Evolutionary conservation across 2,797 vertebrate genomes (phyloP).

Genomic region (Lutjanus campechanus): DNA sequence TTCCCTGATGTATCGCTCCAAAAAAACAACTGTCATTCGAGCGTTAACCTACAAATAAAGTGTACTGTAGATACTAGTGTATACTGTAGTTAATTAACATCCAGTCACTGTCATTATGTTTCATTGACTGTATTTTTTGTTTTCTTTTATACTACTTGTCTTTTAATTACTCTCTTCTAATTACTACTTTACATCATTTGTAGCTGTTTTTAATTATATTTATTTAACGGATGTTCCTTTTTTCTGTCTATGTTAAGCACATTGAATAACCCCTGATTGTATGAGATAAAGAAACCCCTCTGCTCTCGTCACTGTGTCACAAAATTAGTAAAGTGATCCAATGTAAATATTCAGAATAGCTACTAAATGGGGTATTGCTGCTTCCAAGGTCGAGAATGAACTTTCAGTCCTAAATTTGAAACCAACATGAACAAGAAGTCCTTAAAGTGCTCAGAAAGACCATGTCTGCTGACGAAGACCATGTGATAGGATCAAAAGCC

Average conservation of each 20-base stretch:
- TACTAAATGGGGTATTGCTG: neutral
- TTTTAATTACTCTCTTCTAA: too few relatives aligned
- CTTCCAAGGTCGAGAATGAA: neutral
- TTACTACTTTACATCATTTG: too few relatives aligned
- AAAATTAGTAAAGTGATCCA: neutral
- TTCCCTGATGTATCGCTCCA: neutral
- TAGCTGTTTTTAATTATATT: too few relatives aligned
- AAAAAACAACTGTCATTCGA: neutral
- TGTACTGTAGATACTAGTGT: too few relatives aligned
- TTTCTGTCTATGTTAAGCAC: too few relatives aligned
- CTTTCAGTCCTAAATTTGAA: neutral
- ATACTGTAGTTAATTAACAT: too few relatives aligned
- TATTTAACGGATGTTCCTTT: too few relatives aligned
- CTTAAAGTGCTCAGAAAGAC: neutral
- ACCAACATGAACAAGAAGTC: neutral
- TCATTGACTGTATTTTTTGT: too few relatives aligned
- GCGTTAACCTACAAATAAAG: neutral
- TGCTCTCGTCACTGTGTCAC: neutral
- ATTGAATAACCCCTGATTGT: neutral
- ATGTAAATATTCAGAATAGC: neutral
- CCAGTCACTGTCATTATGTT: too few relatives aligned
- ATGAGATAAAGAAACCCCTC: neutral
- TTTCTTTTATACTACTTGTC: too few relatives aligned
- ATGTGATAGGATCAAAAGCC: neutral
- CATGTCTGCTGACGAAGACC: neutral